These are phyloP conservation scores for Penaeus indicus DNA, from an alignment of 1,140 invertebrate species.

Conservation along the genomic window DNA sequence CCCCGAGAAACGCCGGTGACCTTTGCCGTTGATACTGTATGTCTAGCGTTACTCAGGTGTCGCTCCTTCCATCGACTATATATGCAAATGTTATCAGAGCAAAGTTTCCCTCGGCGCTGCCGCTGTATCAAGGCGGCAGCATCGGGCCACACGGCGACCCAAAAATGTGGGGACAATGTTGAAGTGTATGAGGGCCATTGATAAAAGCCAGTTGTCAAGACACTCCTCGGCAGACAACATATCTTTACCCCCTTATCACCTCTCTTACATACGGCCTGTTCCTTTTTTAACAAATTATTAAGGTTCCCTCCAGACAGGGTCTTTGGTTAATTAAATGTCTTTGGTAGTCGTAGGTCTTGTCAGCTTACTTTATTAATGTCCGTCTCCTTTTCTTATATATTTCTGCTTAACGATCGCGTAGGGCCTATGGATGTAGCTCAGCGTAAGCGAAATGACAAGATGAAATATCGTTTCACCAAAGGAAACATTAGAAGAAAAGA, in stretches of 20 bases:
- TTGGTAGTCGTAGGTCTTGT: too few relatives aligned
- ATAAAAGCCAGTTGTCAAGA: slow-evolving; percentile 22
- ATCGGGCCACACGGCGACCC: background rate
- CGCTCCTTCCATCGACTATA: too few relatives aligned
- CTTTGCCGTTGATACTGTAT: too few relatives aligned
- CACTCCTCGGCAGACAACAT: slow-evolving; percentile 28
- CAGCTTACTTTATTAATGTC: background rate
- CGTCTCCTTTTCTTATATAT: background rate
- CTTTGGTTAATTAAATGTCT: too few relatives aligned
- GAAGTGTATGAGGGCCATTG: slow-evolving; percentile 38
- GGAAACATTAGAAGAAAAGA: background rate
- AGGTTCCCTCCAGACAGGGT: background rate
- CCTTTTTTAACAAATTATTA: slow-evolving; percentile 1
- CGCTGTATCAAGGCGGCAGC: background rate
- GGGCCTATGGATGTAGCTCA: too few relatives aligned
- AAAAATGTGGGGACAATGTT: slow-evolving; percentile 6
- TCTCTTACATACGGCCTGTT: background rate
- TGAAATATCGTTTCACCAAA: background rate
- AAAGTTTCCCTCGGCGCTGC: background rate
- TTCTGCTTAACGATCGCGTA: too few relatives aligned
- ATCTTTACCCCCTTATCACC: slow-evolving; percentile 31
- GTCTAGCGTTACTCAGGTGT: too few relatives aligned
- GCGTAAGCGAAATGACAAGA: background rate
- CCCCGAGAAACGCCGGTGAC: too few relatives aligned
- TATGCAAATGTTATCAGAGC: background rate